Evolutionary conservation across 2,888 invertebrate species (phyloP).

Genomic region (Tetramorium bicarinatum): DNA sequence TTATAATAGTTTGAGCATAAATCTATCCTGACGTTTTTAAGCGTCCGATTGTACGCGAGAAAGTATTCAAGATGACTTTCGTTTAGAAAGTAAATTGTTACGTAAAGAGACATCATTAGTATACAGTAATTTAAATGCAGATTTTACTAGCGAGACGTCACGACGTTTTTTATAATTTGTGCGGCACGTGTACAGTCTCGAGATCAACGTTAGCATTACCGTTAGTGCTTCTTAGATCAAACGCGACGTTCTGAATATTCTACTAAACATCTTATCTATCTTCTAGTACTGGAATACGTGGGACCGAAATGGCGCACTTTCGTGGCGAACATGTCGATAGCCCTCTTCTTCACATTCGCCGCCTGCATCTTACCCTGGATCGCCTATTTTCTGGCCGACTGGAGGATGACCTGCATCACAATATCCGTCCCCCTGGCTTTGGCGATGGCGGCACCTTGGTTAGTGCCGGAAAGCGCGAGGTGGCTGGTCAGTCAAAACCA

Average conservation of each 20-base stretch:
- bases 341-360: conserved; percentile 94
- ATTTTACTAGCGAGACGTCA: background rate
- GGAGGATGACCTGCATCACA: conserved; percentile 92
- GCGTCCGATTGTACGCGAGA: no score
- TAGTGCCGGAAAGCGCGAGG: conserved; percentile 95
- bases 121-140: background rate
- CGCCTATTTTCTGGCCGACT: conserved; percentile 92
- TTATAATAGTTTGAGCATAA: conserved; percentile 4
- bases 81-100: conserved; percentile 3
- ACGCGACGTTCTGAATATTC: background rate
- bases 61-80: background rate
- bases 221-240: background rate
- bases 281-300: conserved; percentile 94
- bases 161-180: background rate
- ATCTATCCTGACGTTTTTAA: conserved; percentile 9
- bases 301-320: conserved; percentile 96
- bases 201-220: background rate
- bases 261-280: background rate
- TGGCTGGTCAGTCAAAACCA: conserved; percentile 96
- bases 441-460: conserved; percentile 91
- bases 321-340: conserved; percentile 97
- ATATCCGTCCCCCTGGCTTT: conserved; percentile 93
- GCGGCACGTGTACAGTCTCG: background rate
- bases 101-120: background rate
- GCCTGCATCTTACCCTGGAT: conserved; percentile 94